A percentile compares a stretch with the other conserved stretches of the same genome.
These are phyloP conservation scores for Chelonoidis abingdonii DNA, from an alignment of 2,113 vertebrate genomes.

Conservation along the genomic window DNA sequence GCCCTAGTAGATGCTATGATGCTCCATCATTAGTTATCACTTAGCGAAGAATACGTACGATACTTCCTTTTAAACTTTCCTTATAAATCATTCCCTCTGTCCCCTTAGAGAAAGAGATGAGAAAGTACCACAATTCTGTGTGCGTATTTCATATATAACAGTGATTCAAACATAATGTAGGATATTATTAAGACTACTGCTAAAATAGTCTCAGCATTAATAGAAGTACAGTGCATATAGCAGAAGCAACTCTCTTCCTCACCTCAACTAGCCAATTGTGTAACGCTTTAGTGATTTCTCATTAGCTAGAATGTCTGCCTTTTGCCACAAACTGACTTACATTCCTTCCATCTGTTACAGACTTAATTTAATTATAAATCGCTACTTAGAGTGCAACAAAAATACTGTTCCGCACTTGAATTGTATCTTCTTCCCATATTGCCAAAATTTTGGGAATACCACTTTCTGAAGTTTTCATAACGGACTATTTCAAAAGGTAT, in stretches of 20 bases:
- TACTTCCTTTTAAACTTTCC: not conserved
- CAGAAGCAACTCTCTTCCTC: not conserved
- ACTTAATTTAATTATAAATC: slow-evolving; percentile 63
- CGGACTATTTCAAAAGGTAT: not conserved
- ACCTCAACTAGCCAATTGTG: slow-evolving; percentile 34
- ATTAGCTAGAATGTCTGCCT: slow-evolving; percentile 58
- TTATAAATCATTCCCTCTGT: not conserved
- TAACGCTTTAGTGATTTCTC: slow-evolving; percentile 55
- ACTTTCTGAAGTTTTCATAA: slow-evolving; percentile 4
- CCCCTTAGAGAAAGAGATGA: not conserved
- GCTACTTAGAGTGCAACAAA: slow-evolving; percentile 9
- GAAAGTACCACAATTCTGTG: not conserved
- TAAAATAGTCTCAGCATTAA: slow-evolving; percentile 33
- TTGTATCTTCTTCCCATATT: not conserved
- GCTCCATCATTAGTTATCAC: not conserved
- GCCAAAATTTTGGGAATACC: slow-evolving; percentile 8
- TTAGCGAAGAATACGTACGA: not conserved
- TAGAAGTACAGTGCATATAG: slow-evolving; percentile 18
- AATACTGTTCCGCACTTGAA: not conserved
- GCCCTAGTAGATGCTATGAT: not conserved
- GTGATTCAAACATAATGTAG: not conserved
- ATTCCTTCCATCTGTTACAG: slow-evolving; percentile 71
- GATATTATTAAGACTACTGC: not conserved
- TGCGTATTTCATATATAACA: not conserved
- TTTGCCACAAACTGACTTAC: slow-evolving; percentile 68